Evolutionary conservation across 2,113 vertebrate genomes (phyloP), one percentile per base, ranked within the genome.

Genomic region (Todiramphus saurophagus): DNA sequence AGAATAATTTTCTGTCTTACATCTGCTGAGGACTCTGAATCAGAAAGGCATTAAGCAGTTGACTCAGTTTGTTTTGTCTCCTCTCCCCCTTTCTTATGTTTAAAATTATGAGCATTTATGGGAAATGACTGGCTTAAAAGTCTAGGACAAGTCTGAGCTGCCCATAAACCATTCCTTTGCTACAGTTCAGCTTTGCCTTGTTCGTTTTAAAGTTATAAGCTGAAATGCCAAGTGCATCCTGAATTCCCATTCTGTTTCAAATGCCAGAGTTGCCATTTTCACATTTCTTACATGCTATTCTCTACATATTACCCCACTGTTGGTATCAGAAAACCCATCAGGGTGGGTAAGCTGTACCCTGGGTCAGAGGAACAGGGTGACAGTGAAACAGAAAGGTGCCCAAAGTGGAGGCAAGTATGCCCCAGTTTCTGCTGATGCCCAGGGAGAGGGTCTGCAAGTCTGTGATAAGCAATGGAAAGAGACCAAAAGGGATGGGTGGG

Each of bases 1-100:
- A 94, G 87, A 95, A 95, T 82, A 87, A 93, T 94, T 82, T 95
- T 96, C 76, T 90, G 80, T 89, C 58, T 83, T 89, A 21, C 80
- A 87, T 95, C 90, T 95, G 95, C 86, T 79, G 80, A 93, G 64
- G 86, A 60, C 58, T 87, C 93, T 97, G 95, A 97, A 96, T 96
- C 95, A 96, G 91, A 96, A 96, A 94, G 89, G 75, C 94, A 91
- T 83, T 89, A 91, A 88, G 50, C 81, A 87, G 86, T 87, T 97
- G 94, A 96, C 89, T 96, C 91, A 96, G 83, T 87, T 91, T 95
- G 89, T 91, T 96, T 94, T 94, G 92, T 93, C 77, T 92, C 67
- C 67, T 96, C 66, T 96, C 44, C 66, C 70, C n/a, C 50, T 67
- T 97, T 95, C 83, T 95, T 75, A 70, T 83, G 63, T 89, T 96